These are phyloP conservation scores for Hydrotaea diabolus DNA, from an alignment of 2,888 invertebrate species.

Conservation along the genomic window DNA sequence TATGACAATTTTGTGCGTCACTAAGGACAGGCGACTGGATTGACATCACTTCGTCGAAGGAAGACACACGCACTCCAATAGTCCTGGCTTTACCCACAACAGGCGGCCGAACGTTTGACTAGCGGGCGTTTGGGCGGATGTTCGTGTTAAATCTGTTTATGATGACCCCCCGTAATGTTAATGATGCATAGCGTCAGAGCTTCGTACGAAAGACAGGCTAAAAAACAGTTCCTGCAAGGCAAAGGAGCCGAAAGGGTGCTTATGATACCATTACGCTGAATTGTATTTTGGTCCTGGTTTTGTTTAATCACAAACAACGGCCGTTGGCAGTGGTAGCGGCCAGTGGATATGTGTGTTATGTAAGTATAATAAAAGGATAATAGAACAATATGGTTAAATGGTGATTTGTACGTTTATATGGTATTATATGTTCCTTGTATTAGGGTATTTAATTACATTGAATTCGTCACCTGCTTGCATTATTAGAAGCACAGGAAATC, in stretches of 20 bases:
- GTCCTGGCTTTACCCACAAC: slow-evolving; percentile 40
- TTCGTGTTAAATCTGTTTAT: slow-evolving; percentile 50
- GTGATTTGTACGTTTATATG: not conserved
- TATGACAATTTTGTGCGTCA: slow-evolving; percentile 58
- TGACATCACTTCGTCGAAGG: slow-evolving; percentile 24
- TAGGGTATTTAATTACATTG: not conserved
- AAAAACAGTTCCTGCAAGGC: not conserved
- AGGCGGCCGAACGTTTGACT: slow-evolving; percentile 8
- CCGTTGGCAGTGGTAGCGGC: not conserved
- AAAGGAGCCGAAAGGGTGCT: not conserved
- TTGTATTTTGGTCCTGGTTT: not conserved
- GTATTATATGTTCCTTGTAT: not conserved
- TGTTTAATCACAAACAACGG: not conserved
- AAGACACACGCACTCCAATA: not conserved
- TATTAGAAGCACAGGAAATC: not conserved
- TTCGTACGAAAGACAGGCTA: not conserved
- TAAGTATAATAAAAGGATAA: slow-evolving; percentile 2
- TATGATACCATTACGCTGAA: not conserved
- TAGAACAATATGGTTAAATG: not conserved
- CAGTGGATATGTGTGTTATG: not conserved
- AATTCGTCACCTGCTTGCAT: not conserved
- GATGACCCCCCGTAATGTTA: slow-evolving; percentile 53
- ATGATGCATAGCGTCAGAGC: slow-evolving; percentile 26
- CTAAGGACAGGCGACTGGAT: slow-evolving; percentile 28
- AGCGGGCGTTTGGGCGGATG: slow-evolving; percentile 15